Percentiles rank a stretch among this genome's conserved stretches.
Evolutionary conservation across 2,888 invertebrate species (phyloP).

Genomic region (Dioctria linearis): DNA sequence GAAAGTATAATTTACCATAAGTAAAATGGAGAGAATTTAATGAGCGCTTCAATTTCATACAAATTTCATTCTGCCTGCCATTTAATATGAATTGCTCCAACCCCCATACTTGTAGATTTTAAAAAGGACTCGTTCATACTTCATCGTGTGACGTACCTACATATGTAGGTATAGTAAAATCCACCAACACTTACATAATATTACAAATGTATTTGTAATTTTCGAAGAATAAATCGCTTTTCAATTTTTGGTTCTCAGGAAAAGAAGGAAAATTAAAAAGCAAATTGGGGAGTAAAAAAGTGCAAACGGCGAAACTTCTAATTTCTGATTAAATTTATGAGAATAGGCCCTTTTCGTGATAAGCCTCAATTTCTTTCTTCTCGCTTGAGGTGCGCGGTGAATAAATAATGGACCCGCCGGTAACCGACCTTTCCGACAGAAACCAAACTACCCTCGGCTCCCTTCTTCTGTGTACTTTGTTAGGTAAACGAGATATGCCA

Average conservation of each 20-base stretch:
- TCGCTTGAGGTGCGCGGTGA: conserved; percentile 54
- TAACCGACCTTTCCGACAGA: conserved; percentile 36
- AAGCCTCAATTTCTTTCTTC: conserved; percentile 47
- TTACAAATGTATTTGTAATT: conserved; percentile 15
- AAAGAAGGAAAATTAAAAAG: conserved; percentile 20
- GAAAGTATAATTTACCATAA: too few species aligned
- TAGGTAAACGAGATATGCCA: conserved; percentile 35
- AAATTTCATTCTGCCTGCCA: too few species aligned
- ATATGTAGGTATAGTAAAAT: not conserved
- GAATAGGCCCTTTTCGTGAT: conserved; percentile 45
- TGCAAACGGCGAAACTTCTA: conserved; percentile 51
- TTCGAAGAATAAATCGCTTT: not conserved
- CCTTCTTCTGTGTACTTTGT: conserved; percentile 17
- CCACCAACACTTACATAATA: not conserved
- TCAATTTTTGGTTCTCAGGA: not conserved
- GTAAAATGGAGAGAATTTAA: too few species aligned
- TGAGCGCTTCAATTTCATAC: too few species aligned
- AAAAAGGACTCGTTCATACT: too few species aligned
- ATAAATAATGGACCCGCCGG: conserved; percentile 50
- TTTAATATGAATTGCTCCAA: too few species aligned
- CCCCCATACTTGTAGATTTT: too few species aligned
- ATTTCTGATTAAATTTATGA: conserved; percentile 57
- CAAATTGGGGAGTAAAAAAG: conserved; percentile 36
- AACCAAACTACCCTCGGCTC: conserved; percentile 27
- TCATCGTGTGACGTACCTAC: too few species aligned